Evolutionary conservation across 2,113 vertebrate species (phyloP).

Genomic region (Crotalus tigris): DNA sequence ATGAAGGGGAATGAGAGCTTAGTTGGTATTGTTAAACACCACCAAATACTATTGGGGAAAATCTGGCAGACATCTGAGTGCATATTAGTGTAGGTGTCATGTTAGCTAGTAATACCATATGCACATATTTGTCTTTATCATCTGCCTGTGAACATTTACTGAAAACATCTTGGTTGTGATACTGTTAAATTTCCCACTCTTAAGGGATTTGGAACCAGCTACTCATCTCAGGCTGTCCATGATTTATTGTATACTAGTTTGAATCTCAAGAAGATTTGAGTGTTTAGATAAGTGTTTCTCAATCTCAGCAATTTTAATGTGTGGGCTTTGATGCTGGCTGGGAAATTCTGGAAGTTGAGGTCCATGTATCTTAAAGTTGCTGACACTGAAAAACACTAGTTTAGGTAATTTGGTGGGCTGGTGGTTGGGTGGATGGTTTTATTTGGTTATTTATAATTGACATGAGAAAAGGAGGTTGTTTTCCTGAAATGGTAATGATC

Average conservation of each 20-base stretch:
- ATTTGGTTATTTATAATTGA: constrained; percentile 3
- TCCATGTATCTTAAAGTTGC: neutral
- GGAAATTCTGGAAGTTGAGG: neutral
- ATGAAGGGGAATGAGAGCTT: neutral
- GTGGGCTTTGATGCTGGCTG: neutral
- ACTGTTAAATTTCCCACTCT: accelerated
- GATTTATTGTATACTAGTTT: neutral
- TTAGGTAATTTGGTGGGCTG: neutral
- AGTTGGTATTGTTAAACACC: neutral
- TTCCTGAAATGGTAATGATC: neutral
- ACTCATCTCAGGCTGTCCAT: neutral
- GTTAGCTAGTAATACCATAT: neutral
- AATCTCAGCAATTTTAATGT: neutral
- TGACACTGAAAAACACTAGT: neutral
- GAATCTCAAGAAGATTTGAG: constrained; percentile 24
- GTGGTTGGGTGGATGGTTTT: neutral
- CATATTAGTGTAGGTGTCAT: neutral
- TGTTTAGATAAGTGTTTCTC: neutral
- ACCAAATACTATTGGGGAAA: neutral
- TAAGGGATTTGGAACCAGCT: accelerated
- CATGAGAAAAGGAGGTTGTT: accelerated
- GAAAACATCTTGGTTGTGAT: too few species aligned
- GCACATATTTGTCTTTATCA: neutral
- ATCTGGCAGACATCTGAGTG: neutral
- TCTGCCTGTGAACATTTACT: neutral